Evolutionary conservation across 2,888 invertebrate genomes (phyloP).

Genomic region (Tetragonula carbonaria): DNA sequence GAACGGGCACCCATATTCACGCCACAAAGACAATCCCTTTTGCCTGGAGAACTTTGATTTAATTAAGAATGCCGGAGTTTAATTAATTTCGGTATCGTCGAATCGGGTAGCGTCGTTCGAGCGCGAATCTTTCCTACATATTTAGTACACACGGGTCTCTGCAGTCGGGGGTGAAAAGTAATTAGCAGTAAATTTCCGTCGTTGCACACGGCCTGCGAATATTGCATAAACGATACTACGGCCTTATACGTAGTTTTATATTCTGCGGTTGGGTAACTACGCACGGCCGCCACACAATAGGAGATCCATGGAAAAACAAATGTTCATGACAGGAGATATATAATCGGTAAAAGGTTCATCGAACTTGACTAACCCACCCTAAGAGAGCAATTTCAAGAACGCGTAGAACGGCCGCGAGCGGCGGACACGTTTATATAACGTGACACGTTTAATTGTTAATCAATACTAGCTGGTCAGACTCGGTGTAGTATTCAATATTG

Average conservation of each 20-base stretch:
- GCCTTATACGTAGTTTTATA: conserved; percentile 4
- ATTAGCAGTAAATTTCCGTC: conserved; percentile 68
- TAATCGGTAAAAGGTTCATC: conserved; percentile 38
- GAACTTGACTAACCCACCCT: conserved; percentile 39
- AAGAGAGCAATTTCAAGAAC: conserved; percentile 57
- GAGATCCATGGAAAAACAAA: conserved; percentile 55
- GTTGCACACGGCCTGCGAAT: conserved; percentile 17
- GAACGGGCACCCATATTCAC: not conserved
- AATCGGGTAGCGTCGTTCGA: not conserved
- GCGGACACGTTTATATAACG: conserved; percentile 32
- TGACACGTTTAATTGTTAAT: conserved; percentile 62
- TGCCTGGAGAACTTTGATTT: conserved; percentile 36
- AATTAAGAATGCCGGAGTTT: conserved; percentile 32
- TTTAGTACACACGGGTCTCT: conserved; percentile 32
- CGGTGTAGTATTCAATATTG: conserved; percentile 24
- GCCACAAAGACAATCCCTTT: conserved; percentile 39
- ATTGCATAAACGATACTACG: conserved; percentile 10
- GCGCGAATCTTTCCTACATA: conserved; percentile 30
- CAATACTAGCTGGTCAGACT: conserved; percentile 32
- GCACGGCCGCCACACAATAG: not conserved
- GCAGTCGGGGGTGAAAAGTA: conserved; percentile 50
- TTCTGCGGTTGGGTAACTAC: not conserved
- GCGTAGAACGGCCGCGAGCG: conserved; percentile 14
- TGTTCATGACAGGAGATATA: conserved; percentile 51
- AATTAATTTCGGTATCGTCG: conserved; percentile 55